phyloP scores from a whole-genome alignment of 1,140 invertebrate species.

The Hypothenemus hampei region DNA sequence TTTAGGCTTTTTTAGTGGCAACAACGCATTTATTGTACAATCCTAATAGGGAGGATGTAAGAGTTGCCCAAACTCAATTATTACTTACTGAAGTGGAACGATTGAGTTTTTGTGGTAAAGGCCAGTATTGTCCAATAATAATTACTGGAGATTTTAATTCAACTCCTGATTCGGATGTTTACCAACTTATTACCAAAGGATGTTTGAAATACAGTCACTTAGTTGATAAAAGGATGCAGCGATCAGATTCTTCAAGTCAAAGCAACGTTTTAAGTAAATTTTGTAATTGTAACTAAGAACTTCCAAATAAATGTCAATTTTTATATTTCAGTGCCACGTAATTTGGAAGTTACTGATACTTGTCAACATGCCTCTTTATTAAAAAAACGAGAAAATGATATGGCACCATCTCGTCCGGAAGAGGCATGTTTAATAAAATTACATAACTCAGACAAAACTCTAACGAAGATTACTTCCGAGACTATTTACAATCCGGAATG shows the following conservation, averaged over 20 bases:
- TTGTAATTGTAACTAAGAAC: neutral
- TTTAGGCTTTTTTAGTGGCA: conserved; percentile 61
- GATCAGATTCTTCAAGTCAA: conserved; percentile 1
- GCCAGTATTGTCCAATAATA: conserved; percentile 67
- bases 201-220: conserved; percentile 55
- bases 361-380: conserved; percentile 60
- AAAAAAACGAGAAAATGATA: conserved; percentile 38
- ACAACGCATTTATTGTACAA: conserved; percentile 96
- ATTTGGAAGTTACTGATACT: conserved; percentile 56
- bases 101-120: conserved; percentile 54
- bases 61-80: conserved; percentile 77
- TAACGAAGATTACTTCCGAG: conserved; percentile 4
- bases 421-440: conserved; percentile 30
- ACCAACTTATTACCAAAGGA: conserved; percentile 67
- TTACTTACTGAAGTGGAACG: conserved; percentile 78
- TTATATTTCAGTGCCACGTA: conserved; percentile 47
- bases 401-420: conserved; percentile 20
- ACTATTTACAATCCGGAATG: neutral
- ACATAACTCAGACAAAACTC: conserved; percentile 33
- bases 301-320: neutral
- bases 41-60: conserved; percentile 78
- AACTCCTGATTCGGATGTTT: conserved; percentile 63
- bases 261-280: conserved; percentile 33
- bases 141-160: conserved; percentile 90
- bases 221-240: conserved; percentile 37